Percentiles rank a stretch among this genome's conserved stretches.
phyloP scores from a whole-genome alignment of 2,888 invertebrate genomes.

The Trichopria drosophilae region DNA sequence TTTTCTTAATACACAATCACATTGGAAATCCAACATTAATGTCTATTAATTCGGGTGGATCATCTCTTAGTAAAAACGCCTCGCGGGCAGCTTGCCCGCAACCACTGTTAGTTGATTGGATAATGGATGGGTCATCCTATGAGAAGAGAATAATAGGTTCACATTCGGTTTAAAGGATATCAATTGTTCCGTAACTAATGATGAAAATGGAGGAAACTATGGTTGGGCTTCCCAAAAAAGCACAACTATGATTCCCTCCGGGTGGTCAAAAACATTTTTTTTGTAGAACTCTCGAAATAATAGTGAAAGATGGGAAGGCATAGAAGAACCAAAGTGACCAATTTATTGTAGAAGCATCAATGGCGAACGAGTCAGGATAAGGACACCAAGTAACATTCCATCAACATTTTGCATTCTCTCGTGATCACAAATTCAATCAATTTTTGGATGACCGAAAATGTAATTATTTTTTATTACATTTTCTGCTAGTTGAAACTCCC shows the following conservation, averaged over 20 bases:
- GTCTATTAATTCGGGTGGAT: too few relatives aligned
- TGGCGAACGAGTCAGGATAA: slow-evolving; percentile 11
- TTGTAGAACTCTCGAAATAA: slow-evolving; percentile 11
- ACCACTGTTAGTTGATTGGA: too few relatives aligned
- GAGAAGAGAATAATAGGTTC: slow-evolving; percentile 18
- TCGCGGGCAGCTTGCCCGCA: too few relatives aligned
- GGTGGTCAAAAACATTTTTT: slow-evolving; percentile 22
- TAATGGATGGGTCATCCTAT: slow-evolving; percentile 13
- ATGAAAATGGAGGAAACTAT: slow-evolving; percentile 19
- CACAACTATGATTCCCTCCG: slow-evolving; percentile 24
- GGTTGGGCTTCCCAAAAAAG: slow-evolving; percentile 23
- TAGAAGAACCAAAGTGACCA: slow-evolving; percentile 22
- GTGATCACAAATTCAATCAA: slow-evolving; percentile 30
- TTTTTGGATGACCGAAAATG: slow-evolving; percentile 15
- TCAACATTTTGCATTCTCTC: slow-evolving; percentile 27
- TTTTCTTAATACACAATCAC: too few relatives aligned
- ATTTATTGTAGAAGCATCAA: slow-evolving; percentile 29
- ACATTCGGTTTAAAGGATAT: slow-evolving; percentile 12
- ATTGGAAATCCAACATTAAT: too few relatives aligned
- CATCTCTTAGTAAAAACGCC: too few relatives aligned
- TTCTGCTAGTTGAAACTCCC: slow-evolving; percentile 29
- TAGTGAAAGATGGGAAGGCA: slow-evolving; percentile 25
- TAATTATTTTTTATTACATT: slow-evolving; percentile 13
- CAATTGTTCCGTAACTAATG: slow-evolving; percentile 7
- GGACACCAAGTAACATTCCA: slow-evolving; percentile 18